Conservation (phyloP, 2,113 vertebrate genomes). For the Carassius auratus region DNA sequence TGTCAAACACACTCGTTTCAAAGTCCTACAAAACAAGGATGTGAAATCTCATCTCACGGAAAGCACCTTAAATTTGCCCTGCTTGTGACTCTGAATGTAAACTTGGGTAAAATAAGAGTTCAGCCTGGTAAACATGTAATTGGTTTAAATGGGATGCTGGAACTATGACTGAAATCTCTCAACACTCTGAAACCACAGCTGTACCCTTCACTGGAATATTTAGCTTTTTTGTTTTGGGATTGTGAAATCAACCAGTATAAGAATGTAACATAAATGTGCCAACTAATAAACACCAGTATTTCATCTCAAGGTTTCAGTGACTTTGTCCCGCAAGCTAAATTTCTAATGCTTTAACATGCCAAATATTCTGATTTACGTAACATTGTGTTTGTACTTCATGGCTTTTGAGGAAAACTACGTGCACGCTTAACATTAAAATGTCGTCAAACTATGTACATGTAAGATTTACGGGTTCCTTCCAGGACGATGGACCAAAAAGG, state of each 20-base stretch:
- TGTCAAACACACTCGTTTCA: background rate
- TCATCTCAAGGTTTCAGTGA: conserved; percentile 65
- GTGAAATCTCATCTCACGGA: background rate
- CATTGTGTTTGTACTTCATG: no score
- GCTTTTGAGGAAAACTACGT: background rate
- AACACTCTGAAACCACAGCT: conserved; percentile 38
- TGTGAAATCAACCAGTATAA: conserved; percentile 75
- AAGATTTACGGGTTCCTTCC: background rate
- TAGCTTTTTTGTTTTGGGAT: conserved; percentile 71
- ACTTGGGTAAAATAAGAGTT: background rate
- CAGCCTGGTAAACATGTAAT: background rate
- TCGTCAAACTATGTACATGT: background rate
- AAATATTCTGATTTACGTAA: background rate
- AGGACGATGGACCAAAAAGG: background rate
- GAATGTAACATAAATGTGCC: conserved; percentile 85
- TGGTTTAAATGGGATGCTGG: background rate
- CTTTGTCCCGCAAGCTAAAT: background rate
- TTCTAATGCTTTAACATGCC: no score
- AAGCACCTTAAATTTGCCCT: conserved; percentile 40
- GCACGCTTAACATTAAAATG: no score
- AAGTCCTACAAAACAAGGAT: background rate
- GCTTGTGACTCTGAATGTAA: conserved; percentile 38
- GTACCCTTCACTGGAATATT: conserved; percentile 70
- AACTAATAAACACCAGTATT: conserved; percentile 87
- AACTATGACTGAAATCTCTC: background rate